phyloP scores from a whole-genome alignment of 2,797 vertebrate species.

The Morelia viridis region DNA sequence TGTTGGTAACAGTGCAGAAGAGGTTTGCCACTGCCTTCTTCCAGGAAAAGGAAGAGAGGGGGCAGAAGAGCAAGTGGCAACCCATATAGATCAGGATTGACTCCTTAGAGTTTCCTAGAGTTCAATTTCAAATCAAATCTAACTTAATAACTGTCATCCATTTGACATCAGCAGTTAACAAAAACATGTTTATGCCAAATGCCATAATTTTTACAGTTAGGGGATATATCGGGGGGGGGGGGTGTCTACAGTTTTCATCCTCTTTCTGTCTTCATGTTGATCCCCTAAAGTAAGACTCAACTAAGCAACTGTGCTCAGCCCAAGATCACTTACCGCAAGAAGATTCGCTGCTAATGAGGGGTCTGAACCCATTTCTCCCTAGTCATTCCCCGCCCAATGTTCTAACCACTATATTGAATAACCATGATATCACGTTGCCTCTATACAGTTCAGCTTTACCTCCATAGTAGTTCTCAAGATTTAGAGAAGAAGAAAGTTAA shows the following conservation, averaged over 20 bases:
- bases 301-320: not conserved
- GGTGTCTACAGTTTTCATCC: not conserved
- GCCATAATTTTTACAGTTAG: rapidly evolving
- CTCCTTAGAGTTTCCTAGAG: conserved; percentile 28
- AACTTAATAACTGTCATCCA: conserved; percentile 12
- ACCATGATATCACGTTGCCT: not conserved
- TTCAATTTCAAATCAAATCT: conserved; percentile 34
- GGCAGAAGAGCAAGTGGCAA: not conserved
- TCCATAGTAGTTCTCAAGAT: not conserved
- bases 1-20: too few relatives aligned
- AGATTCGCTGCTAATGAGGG: not conserved
- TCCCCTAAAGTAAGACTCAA: too few relatives aligned
- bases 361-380: not conserved
- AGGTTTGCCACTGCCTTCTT: too few relatives aligned
- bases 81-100: too few relatives aligned
- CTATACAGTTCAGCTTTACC: not conserved
- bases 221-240: not conserved
- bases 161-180: conserved; percentile 11
- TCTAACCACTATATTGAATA: not conserved
- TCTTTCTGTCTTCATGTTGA: not conserved
- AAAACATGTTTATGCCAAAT: not conserved
- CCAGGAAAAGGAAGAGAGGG: too few relatives aligned
- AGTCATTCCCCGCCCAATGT: not conserved
- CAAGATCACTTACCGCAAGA: not conserved
- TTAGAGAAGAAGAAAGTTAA: too few relatives aligned